phyloP scores from a whole-genome alignment of 1,140 invertebrate species.

The Geopemphigus sp. region DNA sequence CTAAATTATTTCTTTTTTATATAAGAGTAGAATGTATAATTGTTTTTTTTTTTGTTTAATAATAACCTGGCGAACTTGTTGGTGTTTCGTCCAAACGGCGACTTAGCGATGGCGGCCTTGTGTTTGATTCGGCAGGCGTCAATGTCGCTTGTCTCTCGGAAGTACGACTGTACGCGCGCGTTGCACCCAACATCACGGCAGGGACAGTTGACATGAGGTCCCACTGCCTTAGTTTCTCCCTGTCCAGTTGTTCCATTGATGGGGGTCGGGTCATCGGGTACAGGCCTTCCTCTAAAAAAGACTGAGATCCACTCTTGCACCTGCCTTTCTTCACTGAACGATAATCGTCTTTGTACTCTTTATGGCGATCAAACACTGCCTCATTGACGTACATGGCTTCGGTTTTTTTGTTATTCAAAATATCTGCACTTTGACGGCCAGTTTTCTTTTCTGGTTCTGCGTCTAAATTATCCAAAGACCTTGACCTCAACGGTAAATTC shows the following conservation, averaged over 20 bases:
- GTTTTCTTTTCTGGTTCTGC: conserved; percentile 52
- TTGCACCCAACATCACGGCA: conserved; percentile 55
- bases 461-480: conserved; percentile 76
- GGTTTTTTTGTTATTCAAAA: conserved; percentile 48
- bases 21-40: neutral
- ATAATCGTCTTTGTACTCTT: conserved; percentile 54
- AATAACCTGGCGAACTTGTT: conserved; percentile 53
- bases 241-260: conserved; percentile 65
- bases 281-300: conserved; percentile 63
- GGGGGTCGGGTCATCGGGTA: conserved; percentile 55
- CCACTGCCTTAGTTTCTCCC: conserved; percentile 81
- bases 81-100: conserved; percentile 50
- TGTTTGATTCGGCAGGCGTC: conserved; percentile 43
- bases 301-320: conserved; percentile 53
- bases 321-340: conserved; percentile 51
- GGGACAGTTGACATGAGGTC: conserved; percentile 79
- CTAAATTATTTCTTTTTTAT: neutral
- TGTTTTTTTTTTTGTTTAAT: conserved; percentile 4
- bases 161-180: conserved; percentile 47
- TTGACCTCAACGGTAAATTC: conserved; percentile 54
- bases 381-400: conserved; percentile 69
- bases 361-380: conserved; percentile 56
- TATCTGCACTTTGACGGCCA: conserved; percentile 51
- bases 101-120: conserved; percentile 47
- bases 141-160: conserved; percentile 46